Percentiles rank a stretch among this genome's conserved stretches.
phyloP scores from a whole-genome alignment of 2,888 invertebrate genomes.

The Dermolepida albohirtum region DNA sequence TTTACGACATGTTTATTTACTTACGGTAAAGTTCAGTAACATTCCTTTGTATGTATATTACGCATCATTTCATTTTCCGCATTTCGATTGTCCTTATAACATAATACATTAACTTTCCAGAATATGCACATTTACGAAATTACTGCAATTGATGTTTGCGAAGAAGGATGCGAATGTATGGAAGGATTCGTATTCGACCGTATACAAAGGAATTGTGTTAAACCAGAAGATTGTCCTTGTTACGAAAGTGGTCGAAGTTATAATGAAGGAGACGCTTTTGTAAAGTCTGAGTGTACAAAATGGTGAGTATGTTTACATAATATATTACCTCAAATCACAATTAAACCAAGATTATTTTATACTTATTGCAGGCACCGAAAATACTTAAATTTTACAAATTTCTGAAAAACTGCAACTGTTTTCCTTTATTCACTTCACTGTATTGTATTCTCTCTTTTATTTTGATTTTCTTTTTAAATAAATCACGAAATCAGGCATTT shows the following conservation, averaged over 20 bases:
- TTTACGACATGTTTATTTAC: too few species aligned
- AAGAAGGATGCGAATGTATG: slow-evolving; percentile 79
- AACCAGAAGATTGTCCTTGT: slow-evolving; percentile 73
- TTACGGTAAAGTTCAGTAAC: too few species aligned
- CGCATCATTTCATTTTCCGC: too few species aligned
- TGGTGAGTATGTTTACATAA: slow-evolving; percentile 4
- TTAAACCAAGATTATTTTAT: neutral
- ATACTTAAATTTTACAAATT: too few species aligned
- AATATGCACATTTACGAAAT: slow-evolving; percentile 29
- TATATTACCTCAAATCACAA: neutral
- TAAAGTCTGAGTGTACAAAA: neutral
- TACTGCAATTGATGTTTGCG: slow-evolving; percentile 70
- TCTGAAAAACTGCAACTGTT: neutral
- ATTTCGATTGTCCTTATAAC: too few species aligned
- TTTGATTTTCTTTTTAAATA: too few species aligned
- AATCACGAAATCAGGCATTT: too few species aligned
- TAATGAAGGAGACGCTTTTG: slow-evolving; percentile 2
- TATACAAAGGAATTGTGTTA: slow-evolving; percentile 71
- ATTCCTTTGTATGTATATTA: too few species aligned
- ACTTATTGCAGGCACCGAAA: too few species aligned
- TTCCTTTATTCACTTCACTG: neutral
- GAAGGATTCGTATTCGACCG: slow-evolving; percentile 76
- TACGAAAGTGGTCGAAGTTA: slow-evolving; percentile 9
- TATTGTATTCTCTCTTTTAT: too few species aligned
- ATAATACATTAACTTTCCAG: neutral